Base-by-base conservation (phyloP, 2,113 vertebrate genomes). In the Saimiri boliviensis region DNA sequence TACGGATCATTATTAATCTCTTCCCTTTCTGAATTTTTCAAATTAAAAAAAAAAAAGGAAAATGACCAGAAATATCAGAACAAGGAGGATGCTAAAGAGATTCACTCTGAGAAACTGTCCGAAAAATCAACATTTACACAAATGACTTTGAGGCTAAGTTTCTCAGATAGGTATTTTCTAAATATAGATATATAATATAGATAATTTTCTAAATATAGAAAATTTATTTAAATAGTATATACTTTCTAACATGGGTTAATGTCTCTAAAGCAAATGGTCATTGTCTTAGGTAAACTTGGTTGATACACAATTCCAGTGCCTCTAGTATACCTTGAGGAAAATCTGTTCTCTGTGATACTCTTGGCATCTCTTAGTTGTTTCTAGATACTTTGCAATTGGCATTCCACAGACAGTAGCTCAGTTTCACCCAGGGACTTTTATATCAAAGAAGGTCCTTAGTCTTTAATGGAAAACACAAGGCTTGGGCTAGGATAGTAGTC, bases 141-240 rank as follows among this genome's bases (percentile, higher is more conserved):
- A 1, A 12, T 93, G 45, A 74, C 25, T 84, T 76, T 25, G 32
- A 20, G 87, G 68, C n/a, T 74, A 40, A 47, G 81, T 88, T 74
- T 92, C 25, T 89, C 13, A 37, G 20, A 49, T 77, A 70, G 9
- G 13, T 74, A 47, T 45, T n/a, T n/a, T n/a, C n/a, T n/a, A n/a
- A n/a, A n/a, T n/a, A n/a, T n/a, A n/a, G n/a, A n/a, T n/a, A n/a
- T n/a, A n/a, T n/a, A n/a, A n/a, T n/a, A n/a, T n/a, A n/a, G n/a
- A n/a, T n/a, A n/a, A n/a, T n/a, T n/a, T n/a, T n/a, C n/a, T 89
- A 60, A 35, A 19, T 87, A 86, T 8, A 88, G 40, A 63, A 86
- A 94, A 66, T 58, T 13, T 35, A 74, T 68, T 94, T 93, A 83
- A 90, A 95, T 40, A 71, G 52, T 83, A 40, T 25, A 89, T 83